Base-by-base conservation (phyloP, 2,113 vertebrate species). In the Dascyllus trimaculatus region DNA sequence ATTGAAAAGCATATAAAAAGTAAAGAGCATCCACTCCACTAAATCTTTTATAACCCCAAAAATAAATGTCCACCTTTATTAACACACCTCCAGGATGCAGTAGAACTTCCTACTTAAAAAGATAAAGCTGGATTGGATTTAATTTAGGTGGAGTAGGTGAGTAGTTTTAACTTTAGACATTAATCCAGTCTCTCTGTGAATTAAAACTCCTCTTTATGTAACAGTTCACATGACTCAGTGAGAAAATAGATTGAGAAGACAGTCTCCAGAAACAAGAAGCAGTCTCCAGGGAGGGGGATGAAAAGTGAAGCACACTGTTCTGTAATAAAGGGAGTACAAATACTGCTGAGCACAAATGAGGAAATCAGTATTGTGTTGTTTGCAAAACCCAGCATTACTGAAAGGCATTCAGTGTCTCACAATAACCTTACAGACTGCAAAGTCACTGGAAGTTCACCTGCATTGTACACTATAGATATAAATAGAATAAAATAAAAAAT, bases 151-250 rank as follows among this genome's bases (percentile, higher is more conserved):
- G 40, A 43, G 13, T 43, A 15, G 40, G 40, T 43, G 40, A 62
- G 53, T 40, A 24, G 46, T 60, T 76, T 61, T 53, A 67, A 71
- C 54, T 21, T 25, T n/a, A 71, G 56, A 51, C 62, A 61, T 66
- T 61, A 74, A 78, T 74, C 65, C 70, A 52, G 61, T 43, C 40
- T 13, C 40, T 15, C 40, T 43, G 11, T 43, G 13, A 46, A 26
- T 51, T 25, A 21, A 61, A 78, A 32, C 54, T 29, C 11, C 17
- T 51, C 52, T 17, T 65, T 61, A 24, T 49, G 8, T 29, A 48
- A 46, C 9, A 15, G 18, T 56, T 59, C 6, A 17, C 25, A 35
- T 4, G 14, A 26, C 24, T 65, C 10, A 2, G 11, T 17, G 15
- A 9, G 57, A 79, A 65, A 59, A 64, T 2, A 35, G 21, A 19